A percentile compares a stretch with the other conserved stretches of the same genome.
Conservation (phyloP, 2,797 vertebrate species). For the Acridotheres tristis region DNA sequence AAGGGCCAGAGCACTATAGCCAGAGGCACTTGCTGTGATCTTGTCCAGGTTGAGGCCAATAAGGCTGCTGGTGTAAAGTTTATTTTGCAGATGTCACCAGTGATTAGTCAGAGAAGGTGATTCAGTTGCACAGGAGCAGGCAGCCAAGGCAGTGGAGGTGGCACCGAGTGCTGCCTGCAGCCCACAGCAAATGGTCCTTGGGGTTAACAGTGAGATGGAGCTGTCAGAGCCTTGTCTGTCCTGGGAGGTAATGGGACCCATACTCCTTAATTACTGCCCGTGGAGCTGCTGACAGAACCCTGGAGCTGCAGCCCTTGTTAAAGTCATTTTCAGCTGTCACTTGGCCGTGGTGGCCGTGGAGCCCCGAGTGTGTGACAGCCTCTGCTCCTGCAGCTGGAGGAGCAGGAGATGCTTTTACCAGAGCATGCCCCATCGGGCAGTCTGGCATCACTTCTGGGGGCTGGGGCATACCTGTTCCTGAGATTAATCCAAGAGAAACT, state of each 20-base stretch:
- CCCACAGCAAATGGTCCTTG: not conserved
- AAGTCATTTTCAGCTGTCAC: constrained; percentile 25
- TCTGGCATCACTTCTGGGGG: not conserved
- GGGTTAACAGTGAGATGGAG: not conserved
- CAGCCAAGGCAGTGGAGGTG: not conserved
- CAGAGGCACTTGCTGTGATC: not conserved
- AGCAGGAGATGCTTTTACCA: not conserved
- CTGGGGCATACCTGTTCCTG: not conserved
- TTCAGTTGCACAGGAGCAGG: not conserved
- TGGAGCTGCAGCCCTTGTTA: constrained; percentile 30
- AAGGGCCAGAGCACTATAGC: not conserved
- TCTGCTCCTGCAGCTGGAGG: not conserved
- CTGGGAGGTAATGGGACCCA: constrained; percentile 31
- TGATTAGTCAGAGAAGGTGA: not conserved
- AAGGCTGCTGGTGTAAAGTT: not conserved
- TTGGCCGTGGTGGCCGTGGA: not conserved
- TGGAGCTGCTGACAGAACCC: constrained; percentile 44
- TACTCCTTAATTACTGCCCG: not conserved
- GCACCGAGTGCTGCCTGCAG: not conserved
- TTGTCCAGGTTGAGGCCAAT: not conserved
- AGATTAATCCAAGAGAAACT: not conserved
- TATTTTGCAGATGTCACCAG: not conserved
- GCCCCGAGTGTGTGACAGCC: not conserved
- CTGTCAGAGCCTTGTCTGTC: constrained; percentile 12
- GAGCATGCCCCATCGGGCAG: not conserved